Evolutionary conservation across 30 jellyfish, hydroid and myxozoan species (phyloP).

Genomic region (Rhopilema esculentum): DNA sequence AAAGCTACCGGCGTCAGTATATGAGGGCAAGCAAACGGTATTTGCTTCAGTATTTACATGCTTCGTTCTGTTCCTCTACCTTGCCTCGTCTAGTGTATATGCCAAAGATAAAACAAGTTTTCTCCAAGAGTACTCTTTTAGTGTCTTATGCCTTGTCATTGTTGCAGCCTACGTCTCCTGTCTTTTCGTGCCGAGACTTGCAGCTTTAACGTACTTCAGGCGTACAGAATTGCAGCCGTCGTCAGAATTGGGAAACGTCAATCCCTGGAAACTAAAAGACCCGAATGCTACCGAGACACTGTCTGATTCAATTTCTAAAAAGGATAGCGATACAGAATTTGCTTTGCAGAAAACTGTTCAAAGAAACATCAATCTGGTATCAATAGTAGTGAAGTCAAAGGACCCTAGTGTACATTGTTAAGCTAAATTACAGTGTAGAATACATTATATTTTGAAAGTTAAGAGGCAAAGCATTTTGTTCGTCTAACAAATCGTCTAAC

Average conservation of each 20-base stretch:
- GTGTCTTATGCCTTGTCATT: slow-evolving; percentile 24
- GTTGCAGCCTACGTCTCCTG: slow-evolving; percentile 14
- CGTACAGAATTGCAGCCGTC: neutral
- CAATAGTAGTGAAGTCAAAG: too few relatives aligned
- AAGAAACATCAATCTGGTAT: too few relatives aligned
- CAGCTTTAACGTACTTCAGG: neutral
- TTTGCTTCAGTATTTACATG: slow-evolving; percentile 35
- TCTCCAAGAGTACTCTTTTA: slow-evolving; percentile 39
- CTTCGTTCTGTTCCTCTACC: slow-evolving; percentile 8
- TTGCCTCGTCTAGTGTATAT: slow-evolving; percentile 26
- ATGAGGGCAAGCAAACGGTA: slow-evolving; percentile 45
- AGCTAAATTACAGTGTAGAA: too few relatives aligned
- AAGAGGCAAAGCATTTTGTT: too few relatives aligned
- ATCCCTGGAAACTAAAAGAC: neutral
- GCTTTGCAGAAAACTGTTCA: too few relatives aligned
- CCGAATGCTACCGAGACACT: neutral
- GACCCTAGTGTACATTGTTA: too few relatives aligned
- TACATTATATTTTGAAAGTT: too few relatives aligned
- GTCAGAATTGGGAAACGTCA: neutral
- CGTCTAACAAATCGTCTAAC: too few relatives aligned
- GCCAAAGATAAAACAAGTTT: slow-evolving; percentile 1
- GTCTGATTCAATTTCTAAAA: too few relatives aligned
- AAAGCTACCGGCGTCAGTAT: slow-evolving; percentile 24
- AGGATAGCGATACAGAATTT: too few relatives aligned
- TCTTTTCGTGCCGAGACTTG: slow-evolving; percentile 39